These are phyloP conservation scores for Microchrysa polita DNA, from an alignment of 2,888 invertebrate species.

Conservation along the genomic window DNA sequence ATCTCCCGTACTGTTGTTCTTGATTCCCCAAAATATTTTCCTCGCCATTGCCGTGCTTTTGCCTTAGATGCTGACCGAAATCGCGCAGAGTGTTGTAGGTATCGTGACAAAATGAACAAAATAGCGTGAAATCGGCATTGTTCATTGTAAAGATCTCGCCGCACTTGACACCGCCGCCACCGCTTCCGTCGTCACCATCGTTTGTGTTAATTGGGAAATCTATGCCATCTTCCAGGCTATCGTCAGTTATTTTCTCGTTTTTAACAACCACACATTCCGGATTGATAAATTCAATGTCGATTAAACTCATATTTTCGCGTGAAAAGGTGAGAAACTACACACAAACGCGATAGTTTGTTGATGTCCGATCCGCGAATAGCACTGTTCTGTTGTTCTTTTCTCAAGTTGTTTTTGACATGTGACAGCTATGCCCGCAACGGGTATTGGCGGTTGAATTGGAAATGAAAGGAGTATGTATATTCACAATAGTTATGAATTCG, in stretches of 20 bases:
- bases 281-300: background rate
- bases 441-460: too few relatives aligned
- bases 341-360: background rate
- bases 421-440: too few relatives aligned
- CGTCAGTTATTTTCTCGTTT: background rate
- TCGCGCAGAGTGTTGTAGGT: background rate
- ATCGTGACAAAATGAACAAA: background rate
- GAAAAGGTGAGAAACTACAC: background rate
- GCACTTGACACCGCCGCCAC: background rate
- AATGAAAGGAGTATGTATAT: too few relatives aligned
- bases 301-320: slow-evolving; percentile 4
- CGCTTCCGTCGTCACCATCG: too few relatives aligned
- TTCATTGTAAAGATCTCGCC: background rate
- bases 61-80: background rate
- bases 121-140: background rate
- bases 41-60: background rate
- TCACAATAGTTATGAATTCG: too few relatives aligned
- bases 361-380: too few relatives aligned
- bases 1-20: background rate
- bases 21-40: background rate
- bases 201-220: background rate
- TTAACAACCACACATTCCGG: background rate
- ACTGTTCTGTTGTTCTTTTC: background rate
- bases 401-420: too few relatives aligned
- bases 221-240: background rate